A percentile compares a stretch with the other conserved stretches of the same genome.
phyloP scores from a whole-genome alignment of 2,797 vertebrate species.

The Anabacerthia variegaticeps region DNA sequence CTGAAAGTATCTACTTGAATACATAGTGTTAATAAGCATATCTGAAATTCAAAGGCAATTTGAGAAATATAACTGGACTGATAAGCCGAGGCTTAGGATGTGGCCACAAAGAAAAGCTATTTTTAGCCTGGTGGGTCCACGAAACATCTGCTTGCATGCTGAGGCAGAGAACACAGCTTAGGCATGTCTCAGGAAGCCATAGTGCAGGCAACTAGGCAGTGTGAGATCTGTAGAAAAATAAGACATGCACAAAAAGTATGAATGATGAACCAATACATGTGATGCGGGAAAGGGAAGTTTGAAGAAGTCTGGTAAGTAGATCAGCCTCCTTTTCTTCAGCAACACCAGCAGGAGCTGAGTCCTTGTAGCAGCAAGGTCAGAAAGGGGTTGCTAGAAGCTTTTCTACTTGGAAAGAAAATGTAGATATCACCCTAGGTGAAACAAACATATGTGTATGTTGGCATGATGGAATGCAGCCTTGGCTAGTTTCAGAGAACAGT shows the following conservation, averaged over 20 bases:
- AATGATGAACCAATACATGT: background rate
- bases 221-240: background rate
- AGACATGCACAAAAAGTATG: fast-evolving
- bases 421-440: background rate
- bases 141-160: background rate
- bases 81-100: background rate
- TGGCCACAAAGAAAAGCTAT: background rate
- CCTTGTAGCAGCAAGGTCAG: background rate
- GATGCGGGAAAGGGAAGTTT: background rate
- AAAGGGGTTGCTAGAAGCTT: background rate
- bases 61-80: background rate
- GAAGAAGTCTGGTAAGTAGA: background rate
- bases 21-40: fast-evolving
- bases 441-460: background rate
- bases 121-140: background rate
- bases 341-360: background rate
- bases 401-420: background rate
- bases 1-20: background rate
- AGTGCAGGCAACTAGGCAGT: background rate
- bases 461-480: background rate
- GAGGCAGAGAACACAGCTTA: background rate
- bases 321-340: background rate
- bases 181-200: background rate
- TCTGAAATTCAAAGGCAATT: background rate
- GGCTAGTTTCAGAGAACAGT: background rate